Evolutionary conservation across 2,888 invertebrate genomes (phyloP).

Genomic region (Suillia variegata): DNA sequence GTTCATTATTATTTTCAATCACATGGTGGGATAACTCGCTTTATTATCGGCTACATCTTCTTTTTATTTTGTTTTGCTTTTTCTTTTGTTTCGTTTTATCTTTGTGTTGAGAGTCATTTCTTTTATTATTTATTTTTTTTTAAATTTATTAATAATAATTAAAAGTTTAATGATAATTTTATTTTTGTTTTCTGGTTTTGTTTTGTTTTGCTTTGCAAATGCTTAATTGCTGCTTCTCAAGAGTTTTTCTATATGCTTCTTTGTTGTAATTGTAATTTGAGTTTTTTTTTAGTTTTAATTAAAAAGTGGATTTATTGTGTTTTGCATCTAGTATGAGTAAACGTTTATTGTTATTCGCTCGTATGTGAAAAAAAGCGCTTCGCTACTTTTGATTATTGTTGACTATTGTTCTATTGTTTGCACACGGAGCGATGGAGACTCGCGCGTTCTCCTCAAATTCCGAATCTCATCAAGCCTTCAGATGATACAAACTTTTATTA

Average conservation of each 20-base stretch:
- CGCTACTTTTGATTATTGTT: too few relatives aligned
- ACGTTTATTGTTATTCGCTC: too few relatives aligned
- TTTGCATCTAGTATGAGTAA: too few relatives aligned
- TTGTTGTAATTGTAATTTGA: too few relatives aligned
- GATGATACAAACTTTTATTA: too few relatives aligned
- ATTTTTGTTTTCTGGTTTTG: constrained; percentile 14
- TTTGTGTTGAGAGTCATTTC: constrained; percentile 43
- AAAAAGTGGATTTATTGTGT: too few relatives aligned
- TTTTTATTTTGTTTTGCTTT: constrained; percentile 13
- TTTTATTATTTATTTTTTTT: constrained; percentile 13
- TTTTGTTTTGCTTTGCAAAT: constrained; percentile 1
- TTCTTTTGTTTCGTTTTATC: constrained; percentile 40
- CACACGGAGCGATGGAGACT: too few relatives aligned
- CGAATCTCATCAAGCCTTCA: too few relatives aligned
- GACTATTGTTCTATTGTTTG: too few relatives aligned
- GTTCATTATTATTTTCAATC: constrained; percentile 39
- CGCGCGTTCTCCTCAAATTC: too few relatives aligned
- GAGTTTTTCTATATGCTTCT: background rate
- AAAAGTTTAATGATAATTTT: constrained; percentile 8
- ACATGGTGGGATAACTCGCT: constrained; percentile 55
- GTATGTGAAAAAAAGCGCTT: too few relatives aligned
- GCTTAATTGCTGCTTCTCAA: background rate
- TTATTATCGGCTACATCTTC: constrained; percentile 47
- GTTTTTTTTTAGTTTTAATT: too few relatives aligned
- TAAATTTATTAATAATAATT: background rate